Conservation (phyloP, 2,113 vertebrate species). For the Synchiropus splendidus region DNA sequence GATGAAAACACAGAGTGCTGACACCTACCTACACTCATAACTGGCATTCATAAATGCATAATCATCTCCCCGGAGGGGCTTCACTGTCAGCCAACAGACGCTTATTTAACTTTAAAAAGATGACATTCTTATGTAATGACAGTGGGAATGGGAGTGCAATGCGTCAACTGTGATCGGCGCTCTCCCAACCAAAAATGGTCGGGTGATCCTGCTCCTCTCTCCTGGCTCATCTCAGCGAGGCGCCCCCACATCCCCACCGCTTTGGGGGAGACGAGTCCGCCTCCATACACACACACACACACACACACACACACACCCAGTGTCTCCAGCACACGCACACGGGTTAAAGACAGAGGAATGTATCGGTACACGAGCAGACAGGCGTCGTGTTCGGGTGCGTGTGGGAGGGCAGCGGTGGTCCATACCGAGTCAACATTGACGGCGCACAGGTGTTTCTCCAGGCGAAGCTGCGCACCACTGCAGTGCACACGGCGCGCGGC, state of each 20-base stretch:
- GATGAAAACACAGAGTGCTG: conserved; percentile 41
- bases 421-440: conserved; percentile 49
- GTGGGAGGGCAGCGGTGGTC: conserved; percentile 16
- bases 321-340: not conserved
- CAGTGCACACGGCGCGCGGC: conserved; percentile 42
- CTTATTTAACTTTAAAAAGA: conserved; percentile 3
- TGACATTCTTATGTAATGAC: conserved; percentile 32
- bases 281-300: conserved; percentile 4
- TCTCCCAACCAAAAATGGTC: conserved; percentile 51
- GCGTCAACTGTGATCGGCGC: conserved; percentile 48
- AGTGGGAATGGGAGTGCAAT: conserved; percentile 45
- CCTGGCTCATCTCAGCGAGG: conserved; percentile 40
- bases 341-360: not conserved
- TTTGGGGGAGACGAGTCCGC: too few species aligned
- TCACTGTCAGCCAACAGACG: too few species aligned
- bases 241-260: conserved; percentile 27
- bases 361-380: not conserved
- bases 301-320: not conserved
- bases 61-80: conserved; percentile 20
- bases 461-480: conserved; percentile 53
- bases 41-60: conserved; percentile 41
- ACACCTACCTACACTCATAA: conserved; percentile 42
- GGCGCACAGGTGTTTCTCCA: conserved; percentile 56
- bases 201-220: conserved; percentile 39
- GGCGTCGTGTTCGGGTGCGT: conserved; percentile 8